phyloP scores from a whole-genome alignment of 1,140 invertebrate genomes.

The Sinella curviseta region DNA sequence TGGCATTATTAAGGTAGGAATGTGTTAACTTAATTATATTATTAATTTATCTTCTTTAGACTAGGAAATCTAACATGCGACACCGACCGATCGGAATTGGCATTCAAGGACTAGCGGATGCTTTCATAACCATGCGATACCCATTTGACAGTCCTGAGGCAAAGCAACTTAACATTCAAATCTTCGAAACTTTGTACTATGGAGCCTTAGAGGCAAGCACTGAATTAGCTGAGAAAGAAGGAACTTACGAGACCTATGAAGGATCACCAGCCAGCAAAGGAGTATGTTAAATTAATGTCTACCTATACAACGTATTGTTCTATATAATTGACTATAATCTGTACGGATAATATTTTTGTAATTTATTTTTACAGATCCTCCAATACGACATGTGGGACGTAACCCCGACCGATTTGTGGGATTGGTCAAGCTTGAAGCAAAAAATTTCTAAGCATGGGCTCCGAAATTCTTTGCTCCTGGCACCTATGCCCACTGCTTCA shows the following conservation, averaged over 20 bases:
- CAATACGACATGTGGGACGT: conserved; percentile 99
- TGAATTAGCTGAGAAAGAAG: conserved; percentile 84
- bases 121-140: conserved; percentile 90
- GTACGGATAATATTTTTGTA: conserved; percentile 40
- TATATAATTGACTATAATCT: conserved; percentile 34
- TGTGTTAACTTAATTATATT: conserved; percentile 29
- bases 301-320: conserved; percentile 3
- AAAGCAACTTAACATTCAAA: conserved; percentile 84
- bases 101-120: conserved; percentile 93
- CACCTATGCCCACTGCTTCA: conserved; percentile 98
- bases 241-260: conserved; percentile 86
- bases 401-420: conserved; percentile 82
- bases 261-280: conserved; percentile 93
- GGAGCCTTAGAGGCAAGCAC: conserved; percentile 95
- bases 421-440: conserved; percentile 82
- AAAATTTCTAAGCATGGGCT: conserved; percentile 89
- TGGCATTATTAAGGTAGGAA: background rate
- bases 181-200: conserved; percentile 98
- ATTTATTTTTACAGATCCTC: conserved; percentile 67
- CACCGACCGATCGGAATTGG: conserved; percentile 96
- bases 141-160: conserved; percentile 89
- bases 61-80: conserved; percentile 78
- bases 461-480: conserved; percentile 89
- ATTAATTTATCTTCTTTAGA: conserved; percentile 55
- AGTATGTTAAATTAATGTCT: conserved; percentile 53